Base-by-base conservation (phyloP, 2,113 vertebrate genomes). In the Tragelaphus imberbis region DNA sequence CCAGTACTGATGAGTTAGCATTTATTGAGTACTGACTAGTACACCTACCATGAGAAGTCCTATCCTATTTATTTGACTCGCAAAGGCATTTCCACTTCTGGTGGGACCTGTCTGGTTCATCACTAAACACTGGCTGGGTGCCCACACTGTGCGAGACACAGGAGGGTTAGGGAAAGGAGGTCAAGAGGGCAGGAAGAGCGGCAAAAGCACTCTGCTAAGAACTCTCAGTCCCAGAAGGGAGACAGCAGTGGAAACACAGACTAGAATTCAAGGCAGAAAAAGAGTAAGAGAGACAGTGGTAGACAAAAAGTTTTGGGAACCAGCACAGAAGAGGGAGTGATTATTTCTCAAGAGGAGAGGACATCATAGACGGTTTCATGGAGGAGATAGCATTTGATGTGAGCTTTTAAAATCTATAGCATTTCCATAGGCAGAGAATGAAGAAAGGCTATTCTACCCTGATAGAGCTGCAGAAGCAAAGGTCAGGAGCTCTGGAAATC, bases 281-380 rank as follows among this genome's bases (percentile, higher is more conserved):
- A 90, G 6, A 61, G n/a, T 9, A 27, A 92, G n/a, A 84, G 51
- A 5, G 4, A 27, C n/a, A 15, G 5, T 11, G 7, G 1, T 44
- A 53, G 14, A 56, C 27, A 25, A 36, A 56, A 56, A 82, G 59
- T 71, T 94, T 49, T 4, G 25, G 17, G 16, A 80, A 25, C 12
- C 15, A 10, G 17, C 25, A 36, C 30, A 25, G 11, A 86, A 40
- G 14, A 55, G 44, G 25, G n/a, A n/a, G 12, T 27, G 63, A n/a
- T 63, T 28, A 27, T 1, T 44, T 53, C 17, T 71, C 6, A 61
- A 4, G 4, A 15, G 8, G 36, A 0, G 0, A 0, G 63, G 12
- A 87, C 90, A 49, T 53, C 33, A 19, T 11, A 21, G 30, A 93
- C 12, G 55, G 3, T 25, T 89, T 68, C 40, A 30, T 36, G 53